These are phyloP conservation scores for Coryphaenoides rupestris DNA, from an alignment of 2,113 vertebrate species.

Conservation along the genomic window DNA sequence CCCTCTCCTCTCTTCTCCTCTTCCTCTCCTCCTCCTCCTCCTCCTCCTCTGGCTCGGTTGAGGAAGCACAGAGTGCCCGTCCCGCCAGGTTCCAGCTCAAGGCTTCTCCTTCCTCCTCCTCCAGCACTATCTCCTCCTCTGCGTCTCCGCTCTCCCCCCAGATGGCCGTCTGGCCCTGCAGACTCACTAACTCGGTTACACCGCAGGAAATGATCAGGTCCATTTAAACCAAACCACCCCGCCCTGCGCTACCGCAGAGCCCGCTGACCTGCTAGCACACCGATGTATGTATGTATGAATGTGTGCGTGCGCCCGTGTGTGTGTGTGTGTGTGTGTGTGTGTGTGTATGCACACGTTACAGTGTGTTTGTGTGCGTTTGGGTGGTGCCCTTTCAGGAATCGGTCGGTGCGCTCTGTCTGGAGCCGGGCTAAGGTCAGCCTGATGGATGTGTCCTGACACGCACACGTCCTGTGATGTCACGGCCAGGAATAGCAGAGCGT, in stretches of 20 bases:
- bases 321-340: no score
- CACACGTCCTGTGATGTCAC: constrained; percentile 68
- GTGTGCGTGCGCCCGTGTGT: background rate
- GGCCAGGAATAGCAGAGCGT: constrained; percentile 46
- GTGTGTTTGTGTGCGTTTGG: constrained; percentile 23
- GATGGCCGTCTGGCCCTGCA: constrained; percentile 4
- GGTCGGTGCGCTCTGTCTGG: constrained; percentile 58
- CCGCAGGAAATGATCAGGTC: constrained; percentile 29
- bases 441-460: constrained; percentile 75
- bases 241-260: constrained; percentile 26
- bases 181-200: constrained; percentile 40
- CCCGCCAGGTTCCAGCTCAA: constrained; percentile 3
- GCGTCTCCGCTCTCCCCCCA: background rate
- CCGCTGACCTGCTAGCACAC: constrained; percentile 21
- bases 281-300: background rate
- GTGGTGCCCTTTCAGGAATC: constrained; percentile 44
- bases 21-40: no score
- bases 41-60: no score
- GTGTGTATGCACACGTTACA: no score
- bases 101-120: constrained; percentile 22
- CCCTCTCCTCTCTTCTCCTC: no score
- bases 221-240: constrained; percentile 25
- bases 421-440: constrained; percentile 69
- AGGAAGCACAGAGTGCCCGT: constrained; percentile 10
- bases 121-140: no score